Evolutionary conservation across 2,113 vertebrate species (phyloP).

Genomic region (Cavia porcellus): DNA sequence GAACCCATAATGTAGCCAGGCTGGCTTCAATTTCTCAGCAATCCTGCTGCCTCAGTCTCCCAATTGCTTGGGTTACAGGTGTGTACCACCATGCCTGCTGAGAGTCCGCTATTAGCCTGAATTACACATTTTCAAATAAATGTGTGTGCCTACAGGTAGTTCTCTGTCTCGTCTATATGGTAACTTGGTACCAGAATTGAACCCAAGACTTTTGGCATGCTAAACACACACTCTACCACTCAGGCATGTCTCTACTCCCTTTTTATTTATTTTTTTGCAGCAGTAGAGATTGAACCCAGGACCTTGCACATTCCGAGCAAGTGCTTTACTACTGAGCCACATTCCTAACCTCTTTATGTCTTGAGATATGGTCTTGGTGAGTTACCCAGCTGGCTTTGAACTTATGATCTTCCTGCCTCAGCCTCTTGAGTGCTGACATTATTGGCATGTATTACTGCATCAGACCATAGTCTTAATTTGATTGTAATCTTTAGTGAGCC

Average conservation of each 20-base stretch:
- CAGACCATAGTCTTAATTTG: background rate
- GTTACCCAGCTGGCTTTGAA: background rate
- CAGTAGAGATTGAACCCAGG: background rate
- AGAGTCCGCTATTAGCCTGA: background rate
- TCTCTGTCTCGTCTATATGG: background rate
- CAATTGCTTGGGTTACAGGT: background rate
- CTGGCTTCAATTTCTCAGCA: background rate
- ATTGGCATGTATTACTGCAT: background rate
- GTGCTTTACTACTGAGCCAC: background rate
- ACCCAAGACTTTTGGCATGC: background rate
- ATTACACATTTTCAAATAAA: background rate
- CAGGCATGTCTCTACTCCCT: background rate
- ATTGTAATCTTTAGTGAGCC: background rate
- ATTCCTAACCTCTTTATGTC: background rate
- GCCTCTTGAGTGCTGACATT: background rate
- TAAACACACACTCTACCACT: background rate
- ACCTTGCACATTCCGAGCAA: background rate
- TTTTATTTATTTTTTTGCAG: background rate
- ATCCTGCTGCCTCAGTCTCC: background rate
- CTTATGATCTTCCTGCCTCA: background rate
- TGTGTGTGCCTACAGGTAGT: background rate
- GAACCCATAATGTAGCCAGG: background rate
- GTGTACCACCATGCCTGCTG: background rate
- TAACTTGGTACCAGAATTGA: background rate
- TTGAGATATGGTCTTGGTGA: background rate